Conservation (phyloP, 2,797 vertebrate species). For the Sebastes steindachneri region DNA sequence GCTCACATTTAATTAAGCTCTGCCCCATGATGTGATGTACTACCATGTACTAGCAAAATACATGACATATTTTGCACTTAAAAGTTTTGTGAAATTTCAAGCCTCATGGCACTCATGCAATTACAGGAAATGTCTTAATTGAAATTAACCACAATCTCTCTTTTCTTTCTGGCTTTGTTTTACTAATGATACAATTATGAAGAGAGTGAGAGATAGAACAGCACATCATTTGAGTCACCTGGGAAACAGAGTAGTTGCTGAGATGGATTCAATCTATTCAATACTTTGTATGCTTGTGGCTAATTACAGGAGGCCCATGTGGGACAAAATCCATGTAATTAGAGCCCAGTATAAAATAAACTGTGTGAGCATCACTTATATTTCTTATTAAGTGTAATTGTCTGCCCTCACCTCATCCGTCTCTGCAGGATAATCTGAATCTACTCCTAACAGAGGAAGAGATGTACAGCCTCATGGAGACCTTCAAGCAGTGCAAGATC, state of each 20-base stretch:
- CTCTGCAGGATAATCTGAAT: conserved; percentile 92
- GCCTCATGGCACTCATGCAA: neutral
- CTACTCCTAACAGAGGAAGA: conserved; percentile 96
- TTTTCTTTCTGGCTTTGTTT: neutral
- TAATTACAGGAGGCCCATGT: conserved; percentile 25
- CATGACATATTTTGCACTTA: neutral
- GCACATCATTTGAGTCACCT: conserved; percentile 1
- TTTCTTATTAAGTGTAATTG: neutral
- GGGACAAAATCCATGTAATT: conserved; percentile 16
- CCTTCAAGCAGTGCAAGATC: conserved; percentile 92
- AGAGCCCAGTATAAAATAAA: conserved; percentile 1
- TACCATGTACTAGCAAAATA: too few species aligned
- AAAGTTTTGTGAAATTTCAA: neutral
- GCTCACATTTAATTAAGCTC: neutral
- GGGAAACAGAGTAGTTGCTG: neutral
- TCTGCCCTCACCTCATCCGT: neutral
- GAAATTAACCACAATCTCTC: neutral
- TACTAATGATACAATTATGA: neutral
- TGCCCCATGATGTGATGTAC: neutral
- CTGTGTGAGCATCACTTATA: neutral
- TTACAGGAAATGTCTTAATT: neutral
- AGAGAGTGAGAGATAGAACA: neutral
- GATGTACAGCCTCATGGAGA: conserved; percentile 95
- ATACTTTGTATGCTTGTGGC: neutral
- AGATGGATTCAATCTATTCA: conserved; percentile 17